Evolutionary conservation across 2,797 vertebrate species (phyloP).

Genomic region (Pterois miles): DNA sequence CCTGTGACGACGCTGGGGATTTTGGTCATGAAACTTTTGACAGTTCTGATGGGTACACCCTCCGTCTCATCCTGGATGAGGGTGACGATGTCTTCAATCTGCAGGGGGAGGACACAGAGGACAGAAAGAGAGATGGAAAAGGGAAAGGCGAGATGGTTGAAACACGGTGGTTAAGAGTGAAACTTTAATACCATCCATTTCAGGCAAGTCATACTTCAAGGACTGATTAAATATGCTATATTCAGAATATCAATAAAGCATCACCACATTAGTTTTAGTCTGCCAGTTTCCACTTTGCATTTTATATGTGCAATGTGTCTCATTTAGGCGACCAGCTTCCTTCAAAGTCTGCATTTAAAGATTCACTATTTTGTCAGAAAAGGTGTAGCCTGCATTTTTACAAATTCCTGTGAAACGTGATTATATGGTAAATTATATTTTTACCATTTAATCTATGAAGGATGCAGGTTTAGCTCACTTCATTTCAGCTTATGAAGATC

Average conservation of each 20-base stretch:
- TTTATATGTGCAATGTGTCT: neutral
- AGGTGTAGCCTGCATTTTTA: neutral
- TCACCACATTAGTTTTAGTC: neutral
- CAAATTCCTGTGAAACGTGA: too few relatives aligned
- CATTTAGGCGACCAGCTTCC: neutral
- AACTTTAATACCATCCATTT: neutral
- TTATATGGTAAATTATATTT: neutral
- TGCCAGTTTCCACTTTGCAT: neutral
- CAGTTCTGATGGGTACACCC: slow-evolving; percentile 95
- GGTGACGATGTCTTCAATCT: slow-evolving; percentile 97
- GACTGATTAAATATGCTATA: neutral
- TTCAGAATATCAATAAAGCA: neutral
- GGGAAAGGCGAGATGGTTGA: neutral
- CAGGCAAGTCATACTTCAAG: neutral
- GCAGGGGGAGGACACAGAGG: slow-evolving; percentile 16
- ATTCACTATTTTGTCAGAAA: neutral
- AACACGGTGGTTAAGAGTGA: neutral
- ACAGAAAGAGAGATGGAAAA: neutral
- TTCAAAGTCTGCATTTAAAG: neutral
- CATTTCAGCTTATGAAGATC: neutral
- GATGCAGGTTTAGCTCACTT: neutral
- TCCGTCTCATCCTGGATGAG: slow-evolving; percentile 95
- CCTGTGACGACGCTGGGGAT: slow-evolving; percentile 98
- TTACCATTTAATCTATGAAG: neutral
- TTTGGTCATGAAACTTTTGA: slow-evolving; percentile 99